Conservation (phyloP, 2,797 vertebrate genomes). For the Kryptolebias ocellatus region DNA sequence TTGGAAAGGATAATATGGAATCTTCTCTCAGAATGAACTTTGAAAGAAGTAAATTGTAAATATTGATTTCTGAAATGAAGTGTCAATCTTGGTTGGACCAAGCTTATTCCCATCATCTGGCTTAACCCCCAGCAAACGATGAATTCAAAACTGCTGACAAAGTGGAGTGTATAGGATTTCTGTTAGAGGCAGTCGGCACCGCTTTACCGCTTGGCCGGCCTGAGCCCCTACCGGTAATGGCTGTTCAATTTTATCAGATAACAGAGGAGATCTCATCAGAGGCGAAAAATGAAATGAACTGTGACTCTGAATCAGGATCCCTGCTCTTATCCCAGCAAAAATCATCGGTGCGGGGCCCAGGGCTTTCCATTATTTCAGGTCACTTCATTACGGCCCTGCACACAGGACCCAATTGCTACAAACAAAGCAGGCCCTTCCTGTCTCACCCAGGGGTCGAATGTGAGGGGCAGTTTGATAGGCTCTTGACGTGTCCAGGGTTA, state of each 20-base stretch:
- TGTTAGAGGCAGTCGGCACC: slow-evolving; percentile 96
- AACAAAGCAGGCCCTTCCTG: slow-evolving; percentile 95
- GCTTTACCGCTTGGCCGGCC: slow-evolving; percentile 88
- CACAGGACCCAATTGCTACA: slow-evolving; percentile 93
- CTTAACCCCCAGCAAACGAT: slow-evolving; percentile 87
- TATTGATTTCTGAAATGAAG: slow-evolving; percentile 99
- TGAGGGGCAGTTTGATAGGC: slow-evolving; percentile 99
- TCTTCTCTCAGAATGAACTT: slow-evolving; percentile 99
- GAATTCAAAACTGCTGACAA: slow-evolving; percentile 99
- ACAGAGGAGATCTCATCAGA: slow-evolving; percentile 99
- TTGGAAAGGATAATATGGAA: slow-evolving; percentile 99
- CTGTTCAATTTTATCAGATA: slow-evolving; percentile 99
- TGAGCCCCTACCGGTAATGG: slow-evolving; percentile 95
- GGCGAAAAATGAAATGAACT: slow-evolving; percentile 99
- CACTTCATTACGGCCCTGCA: slow-evolving; percentile 99
- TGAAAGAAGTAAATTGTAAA: slow-evolving; percentile 99
- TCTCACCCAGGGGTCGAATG: slow-evolving; percentile 98
- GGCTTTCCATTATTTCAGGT: slow-evolving; percentile 99
- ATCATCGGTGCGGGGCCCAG: slow-evolving; percentile 95
- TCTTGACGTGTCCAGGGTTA: slow-evolving; percentile 97
- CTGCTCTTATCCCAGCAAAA: slow-evolving; percentile 97
- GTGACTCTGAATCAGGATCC: slow-evolving; percentile 99
- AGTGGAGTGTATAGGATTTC: slow-evolving; percentile 99
- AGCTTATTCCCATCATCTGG: slow-evolving; percentile 99
- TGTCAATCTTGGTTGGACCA: slow-evolving; percentile 98